Evolutionary conservation across 2,888 invertebrate genomes (phyloP).

Genomic region (Spialia ferax): DNA sequence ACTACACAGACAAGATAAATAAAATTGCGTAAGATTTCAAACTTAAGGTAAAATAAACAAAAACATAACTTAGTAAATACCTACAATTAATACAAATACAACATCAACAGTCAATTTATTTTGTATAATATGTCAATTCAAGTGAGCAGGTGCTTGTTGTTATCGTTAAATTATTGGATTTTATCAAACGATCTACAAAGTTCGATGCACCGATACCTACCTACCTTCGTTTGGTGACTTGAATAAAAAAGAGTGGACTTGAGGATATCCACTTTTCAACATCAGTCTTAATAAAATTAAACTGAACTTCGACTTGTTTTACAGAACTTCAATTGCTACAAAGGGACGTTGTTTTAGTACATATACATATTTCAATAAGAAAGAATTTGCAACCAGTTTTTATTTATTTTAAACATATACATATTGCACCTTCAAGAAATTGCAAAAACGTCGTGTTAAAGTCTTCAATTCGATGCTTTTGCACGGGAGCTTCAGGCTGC

Average conservation of each 20-base stretch:
- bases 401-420: background rate
- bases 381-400: background rate
- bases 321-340: background rate
- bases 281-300: background rate
- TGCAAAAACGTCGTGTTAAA: too few relatives aligned
- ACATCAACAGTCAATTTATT: background rate
- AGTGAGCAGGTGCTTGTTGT: background rate
- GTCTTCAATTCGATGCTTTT: background rate
- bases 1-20: slow-evolving; percentile 6
- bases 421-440: too few relatives aligned
- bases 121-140: background rate
- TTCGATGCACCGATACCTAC: background rate
- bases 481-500: background rate
- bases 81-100: too few relatives aligned
- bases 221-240: background rate
- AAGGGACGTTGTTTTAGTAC: background rate
- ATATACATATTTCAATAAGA: too few relatives aligned
- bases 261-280: too few relatives aligned
- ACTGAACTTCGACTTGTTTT: background rate
- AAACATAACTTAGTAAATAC: background rate
- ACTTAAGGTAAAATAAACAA: background rate
- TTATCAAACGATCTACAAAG: background rate
- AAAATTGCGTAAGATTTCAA: background rate
- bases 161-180: background rate
- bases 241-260: background rate